phyloP scores from a whole-genome alignment of 2,888 invertebrate genomes.

The Drosophila differens region DNA sequence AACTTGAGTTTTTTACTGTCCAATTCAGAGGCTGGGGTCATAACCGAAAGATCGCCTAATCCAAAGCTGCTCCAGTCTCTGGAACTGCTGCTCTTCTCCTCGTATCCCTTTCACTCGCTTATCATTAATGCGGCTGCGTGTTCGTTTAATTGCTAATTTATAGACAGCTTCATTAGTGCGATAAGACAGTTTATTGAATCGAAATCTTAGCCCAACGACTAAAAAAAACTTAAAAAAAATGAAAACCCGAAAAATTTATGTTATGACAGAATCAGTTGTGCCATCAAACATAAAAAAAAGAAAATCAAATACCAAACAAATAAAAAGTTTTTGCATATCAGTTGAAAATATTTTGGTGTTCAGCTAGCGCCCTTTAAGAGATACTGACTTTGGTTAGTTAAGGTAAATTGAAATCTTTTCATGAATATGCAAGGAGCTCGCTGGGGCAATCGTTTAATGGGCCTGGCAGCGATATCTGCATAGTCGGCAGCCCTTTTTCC shows the following conservation, averaged over 20 bases:
- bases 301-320: slow-evolving; percentile 24
- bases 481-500: slow-evolving; percentile 33
- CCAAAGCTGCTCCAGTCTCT: slow-evolving; percentile 29
- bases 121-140: slow-evolving; percentile 55
- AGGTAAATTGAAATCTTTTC: slow-evolving; percentile 32
- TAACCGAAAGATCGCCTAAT: slow-evolving; percentile 41
- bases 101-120: slow-evolving; percentile 11
- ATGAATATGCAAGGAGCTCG: slow-evolving; percentile 61
- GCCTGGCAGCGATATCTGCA: slow-evolving; percentile 47
- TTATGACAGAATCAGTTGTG: slow-evolving; percentile 63
- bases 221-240: slow-evolving; percentile 12
- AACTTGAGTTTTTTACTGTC: slow-evolving; percentile 17
- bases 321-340: slow-evolving; percentile 67
- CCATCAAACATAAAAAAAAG: slow-evolving; percentile 28
- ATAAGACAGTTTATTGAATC: slow-evolving; percentile 55
- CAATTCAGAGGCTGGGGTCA: slow-evolving; percentile 21
- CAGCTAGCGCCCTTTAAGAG: slow-evolving; percentile 55
- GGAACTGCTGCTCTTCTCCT: slow-evolving; percentile 11
- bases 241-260: slow-evolving; percentile 35
- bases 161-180: slow-evolving; percentile 75
- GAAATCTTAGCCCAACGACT: slow-evolving; percentile 45
- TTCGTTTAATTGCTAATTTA: slow-evolving; percentile 75
- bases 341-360: slow-evolving; percentile 52
- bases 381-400: slow-evolving; percentile 33
- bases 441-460: slow-evolving; percentile 51